Evolutionary conservation across 2,113 vertebrate genomes (phyloP), one percentile per base, ranked within the genome.

Genomic region (Serinus canaria): DNA sequence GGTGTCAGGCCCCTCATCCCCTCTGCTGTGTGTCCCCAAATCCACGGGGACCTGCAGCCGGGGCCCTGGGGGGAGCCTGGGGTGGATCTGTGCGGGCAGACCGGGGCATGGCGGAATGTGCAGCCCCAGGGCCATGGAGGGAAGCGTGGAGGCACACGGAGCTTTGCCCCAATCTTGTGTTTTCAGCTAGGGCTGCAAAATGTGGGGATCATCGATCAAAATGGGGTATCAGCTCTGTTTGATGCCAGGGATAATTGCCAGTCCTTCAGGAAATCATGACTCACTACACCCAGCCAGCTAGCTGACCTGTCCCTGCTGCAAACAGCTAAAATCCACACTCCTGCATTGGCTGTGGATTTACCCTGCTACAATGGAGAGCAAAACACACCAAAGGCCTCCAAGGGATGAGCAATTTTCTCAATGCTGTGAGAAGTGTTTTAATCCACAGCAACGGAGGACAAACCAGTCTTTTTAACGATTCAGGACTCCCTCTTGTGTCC

Each of bases 401-500:
- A 20, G 37, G 3, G 75, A 72, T 43, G n/a, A 46, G 33, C 22
- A 49, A 3, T 35, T 56, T 68, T 37, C 50, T 60, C 53, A 37
- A 27, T 37, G 53, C 58, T 8, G 58, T 35, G 27, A 67, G 47
- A 70, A 44, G 30, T 10, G 1, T 62, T 93, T 79, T 9, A 60
- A 66, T 14, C 7, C 28, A 14, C 39, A 44, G 60, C 9, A 68
- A 59, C 13, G 4, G 7, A 43, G 80, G 44, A 44, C 33, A 68
- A 72, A 13, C 28, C 18, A 35, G 21, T 39, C 17, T 52, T 83
- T 70, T 44, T 25, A 46, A n/a, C 27, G 95, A 88, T 62, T 89
- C 89, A 68, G 89, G 75, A 95, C 96, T 97, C 96, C 97, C 96
- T 91, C 94, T 97, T 94, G 94, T 87, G 97, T 95, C 88, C 94